Base-by-base conservation (phyloP, 1,140 invertebrate genomes). In the Hirudo medicinalis region DNA sequence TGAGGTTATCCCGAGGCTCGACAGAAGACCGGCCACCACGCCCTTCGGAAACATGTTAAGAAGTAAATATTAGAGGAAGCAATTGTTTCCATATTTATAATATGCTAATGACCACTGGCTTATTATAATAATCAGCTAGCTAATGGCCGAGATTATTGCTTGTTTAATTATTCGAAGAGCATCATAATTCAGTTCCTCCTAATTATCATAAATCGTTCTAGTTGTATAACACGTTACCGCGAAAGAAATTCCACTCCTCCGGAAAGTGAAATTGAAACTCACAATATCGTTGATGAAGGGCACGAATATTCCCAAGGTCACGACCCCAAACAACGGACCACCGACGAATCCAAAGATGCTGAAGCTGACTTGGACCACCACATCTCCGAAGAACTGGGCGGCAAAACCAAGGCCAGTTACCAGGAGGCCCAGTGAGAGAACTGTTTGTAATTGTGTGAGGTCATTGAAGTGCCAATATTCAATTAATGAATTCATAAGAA, bases 281-380 rank as follows among this genome's bases (percentile, higher is more conserved):
- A 81, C 80, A 71, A 72, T 76, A 6, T 74, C 76, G 74, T 81
- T 81, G 27, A 78, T 74, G 57, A 76, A 78, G 53, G 79, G 80
- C 27, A 81, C 70, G 66, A 80, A 78, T 36, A 80, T 72, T 0
- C 78, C 80, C 53, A 77, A 69, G n/a, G 77, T 69, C 49, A 79
- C 73, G 13, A 79, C 71, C 0, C 74, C 75, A 0, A 77, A 57
- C 25, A 81, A 67, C 2, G 80, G 80, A 11, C 79, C 79, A 20
- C 77, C 78, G 22, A 80, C 75, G 71, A 80, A 76, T 19, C 79
- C 79, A 73, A 80, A 79, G 53, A 81, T 76, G 63, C 77, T 78
- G 9, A 81, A 71, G 0, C 76, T 75, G 40, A 79, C 76, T 54
- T 78, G 77, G 2, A 81, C 72, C n/a, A 80, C 76, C 13, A 76